Percentiles rank a stretch among this genome's conserved stretches.
These are phyloP conservation scores for Acrocephalus scirpaceus DNA, from an alignment of 2,797 vertebrate species.

Conservation along the genomic window DNA sequence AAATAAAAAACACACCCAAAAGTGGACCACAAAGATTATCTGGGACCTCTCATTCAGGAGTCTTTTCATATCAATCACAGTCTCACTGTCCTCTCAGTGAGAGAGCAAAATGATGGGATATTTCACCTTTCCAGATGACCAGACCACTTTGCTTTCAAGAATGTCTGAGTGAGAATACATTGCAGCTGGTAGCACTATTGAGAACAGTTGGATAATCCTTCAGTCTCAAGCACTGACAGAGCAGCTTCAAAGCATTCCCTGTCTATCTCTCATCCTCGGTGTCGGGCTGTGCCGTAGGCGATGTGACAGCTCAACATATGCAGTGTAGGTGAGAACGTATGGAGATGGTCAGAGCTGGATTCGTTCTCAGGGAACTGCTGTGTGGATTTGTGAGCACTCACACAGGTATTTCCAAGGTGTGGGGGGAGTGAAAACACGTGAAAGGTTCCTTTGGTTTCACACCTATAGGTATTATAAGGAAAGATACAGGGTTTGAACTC, in stretches of 20 bases:
- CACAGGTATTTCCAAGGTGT: background rate
- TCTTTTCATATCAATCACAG: background rate
- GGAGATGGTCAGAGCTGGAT: background rate
- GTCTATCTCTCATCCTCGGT: conserved; percentile 26
- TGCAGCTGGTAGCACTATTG: conserved; percentile 62
- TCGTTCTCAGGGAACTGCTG: background rate
- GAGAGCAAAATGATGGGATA: conserved; percentile 18
- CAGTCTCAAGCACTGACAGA: conserved; percentile 23
- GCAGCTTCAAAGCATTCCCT: conserved; percentile 66
- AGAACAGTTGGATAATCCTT: conserved; percentile 67
- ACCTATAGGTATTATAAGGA: background rate
- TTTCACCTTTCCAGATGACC: conserved; percentile 63
- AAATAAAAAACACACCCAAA: accelerated
- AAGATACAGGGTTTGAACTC: background rate
- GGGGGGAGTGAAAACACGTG: accelerated
- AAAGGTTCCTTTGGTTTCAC: background rate
- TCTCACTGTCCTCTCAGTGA: background rate
- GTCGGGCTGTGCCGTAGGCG: background rate
- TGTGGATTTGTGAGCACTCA: background rate
- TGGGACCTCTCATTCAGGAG: background rate
- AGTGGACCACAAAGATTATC: background rate
- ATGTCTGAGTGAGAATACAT: conserved; percentile 43
- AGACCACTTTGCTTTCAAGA: conserved; percentile 40
- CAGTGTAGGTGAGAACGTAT: background rate
- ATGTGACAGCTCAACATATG: conserved; percentile 40